Evolutionary conservation across 2,888 invertebrate genomes (phyloP).

Genomic region (Embidobia sp.): DNA sequence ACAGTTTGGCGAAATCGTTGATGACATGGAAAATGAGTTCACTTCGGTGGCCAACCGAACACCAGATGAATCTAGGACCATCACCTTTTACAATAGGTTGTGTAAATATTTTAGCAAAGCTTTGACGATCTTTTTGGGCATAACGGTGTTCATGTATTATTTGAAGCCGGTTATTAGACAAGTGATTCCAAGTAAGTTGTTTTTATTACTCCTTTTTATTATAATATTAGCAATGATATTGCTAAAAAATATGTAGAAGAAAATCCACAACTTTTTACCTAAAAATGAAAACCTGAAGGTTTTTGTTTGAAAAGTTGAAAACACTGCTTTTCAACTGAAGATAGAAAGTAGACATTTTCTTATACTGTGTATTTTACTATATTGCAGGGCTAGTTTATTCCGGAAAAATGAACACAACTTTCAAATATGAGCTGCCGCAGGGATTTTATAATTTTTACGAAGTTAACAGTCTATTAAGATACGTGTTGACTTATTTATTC

Average conservation of each 20-base stretch:
- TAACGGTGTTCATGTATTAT: slow-evolving; percentile 70
- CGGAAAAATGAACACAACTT: no score
- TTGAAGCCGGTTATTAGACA: slow-evolving; percentile 69
- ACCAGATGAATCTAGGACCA: slow-evolving; percentile 60
- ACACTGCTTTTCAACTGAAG: no score
- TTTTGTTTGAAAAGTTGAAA: no score
- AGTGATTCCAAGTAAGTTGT: slow-evolving; percentile 24
- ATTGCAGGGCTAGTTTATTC: no score
- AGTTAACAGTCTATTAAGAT: slow-evolving; percentile 66
- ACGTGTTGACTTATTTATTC: slow-evolving; percentile 67
- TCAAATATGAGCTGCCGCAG: slow-evolving; percentile 65
- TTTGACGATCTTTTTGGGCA: slow-evolving; percentile 65
- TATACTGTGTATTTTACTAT: no score
- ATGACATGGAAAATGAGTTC: slow-evolving; percentile 66
- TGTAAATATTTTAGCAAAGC: slow-evolving; percentile 68
- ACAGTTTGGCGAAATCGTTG: slow-evolving; percentile 66
- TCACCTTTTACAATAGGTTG: slow-evolving; percentile 64
- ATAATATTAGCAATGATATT: no score
- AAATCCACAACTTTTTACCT: no score
- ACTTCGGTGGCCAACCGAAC: slow-evolving; percentile 56
- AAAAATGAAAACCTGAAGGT: no score
- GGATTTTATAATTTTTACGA: slow-evolving; percentile 69
- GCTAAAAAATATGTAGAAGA: no score
- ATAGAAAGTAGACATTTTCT: no score
- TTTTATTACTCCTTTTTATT: no score